Base-by-base conservation (phyloP, 2,113 vertebrate species). In the Ochotona princeps region DNA sequence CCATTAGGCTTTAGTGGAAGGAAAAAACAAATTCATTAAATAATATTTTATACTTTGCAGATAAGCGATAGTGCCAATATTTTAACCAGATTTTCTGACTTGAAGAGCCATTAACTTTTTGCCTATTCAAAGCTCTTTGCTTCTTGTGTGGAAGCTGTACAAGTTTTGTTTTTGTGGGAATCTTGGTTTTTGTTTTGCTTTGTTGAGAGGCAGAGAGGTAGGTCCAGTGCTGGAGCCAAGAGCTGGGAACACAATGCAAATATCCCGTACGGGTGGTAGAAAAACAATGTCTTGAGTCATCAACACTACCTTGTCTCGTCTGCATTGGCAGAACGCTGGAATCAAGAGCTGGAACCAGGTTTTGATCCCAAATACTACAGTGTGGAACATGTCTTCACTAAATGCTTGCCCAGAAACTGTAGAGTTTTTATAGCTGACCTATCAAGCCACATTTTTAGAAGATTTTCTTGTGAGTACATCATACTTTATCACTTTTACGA, bases 1-100 rank as follows among this genome's bases (percentile, higher is more conserved):
- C 81, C 21, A 51, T 92, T 69, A 85, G 74, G 83, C 73, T 86
- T 73, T 87, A 51, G 14, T 76, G 75, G n/a, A 65, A 57, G 44
- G 66, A 65, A 8, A 28, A 87, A 47, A 17, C 6, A 26, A 49
- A n/a, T 44, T 86, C 69, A 94, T 72, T 86, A 70, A 87, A 28
- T 44, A 72, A 6, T 63, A 18, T n/a, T 80, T 67, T 79, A 72
- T 23, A 35, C 85, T 54, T 92, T 54, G 73, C 18, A 21, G 8
- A 57, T 83, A 88, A 67, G 14, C n/a, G 51, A 54, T 14, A 32
- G 17, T 5, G 1, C 15, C 25, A n/a, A 38, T 32, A n/a, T 69
- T 67, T 21, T 51, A 66, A 35, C 5, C 15, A 15, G 32, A 26
- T 61, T 38, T 79, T 49, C 17, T 32, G 63, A 54, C 26, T 67